Conservation (phyloP, 2,797 vertebrate species). For the Alfaro cultratus region DNA sequence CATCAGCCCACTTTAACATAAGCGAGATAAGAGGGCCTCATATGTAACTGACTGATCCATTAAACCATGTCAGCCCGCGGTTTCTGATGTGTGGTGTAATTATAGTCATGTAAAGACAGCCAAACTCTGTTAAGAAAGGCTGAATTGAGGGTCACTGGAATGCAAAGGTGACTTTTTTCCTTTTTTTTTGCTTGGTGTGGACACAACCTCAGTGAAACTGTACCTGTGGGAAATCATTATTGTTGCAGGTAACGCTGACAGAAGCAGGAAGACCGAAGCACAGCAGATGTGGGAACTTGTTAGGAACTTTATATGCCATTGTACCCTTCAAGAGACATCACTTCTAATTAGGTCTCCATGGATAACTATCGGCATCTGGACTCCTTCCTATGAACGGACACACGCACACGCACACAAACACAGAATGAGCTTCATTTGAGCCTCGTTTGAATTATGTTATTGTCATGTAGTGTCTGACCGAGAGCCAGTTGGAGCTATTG, state of each 20-base stretch:
- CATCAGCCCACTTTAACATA: conserved; percentile 55
- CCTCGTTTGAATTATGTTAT: conserved; percentile 27
- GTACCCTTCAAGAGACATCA: conserved; percentile 67
- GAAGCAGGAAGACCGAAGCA: conserved; percentile 33
- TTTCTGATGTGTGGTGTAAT: neutral
- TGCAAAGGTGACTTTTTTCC: conserved; percentile 11
- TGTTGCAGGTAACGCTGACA: conserved; percentile 49
- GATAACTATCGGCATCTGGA: conserved; percentile 63
- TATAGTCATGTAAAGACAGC: conserved; percentile 17
- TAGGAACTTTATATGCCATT: conserved; percentile 70
- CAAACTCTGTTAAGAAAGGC: conserved; percentile 12
- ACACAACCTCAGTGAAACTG: conserved; percentile 44
- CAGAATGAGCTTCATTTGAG: conserved; percentile 27
- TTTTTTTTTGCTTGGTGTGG: conserved; percentile 25
- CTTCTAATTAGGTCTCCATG: conserved; percentile 75
- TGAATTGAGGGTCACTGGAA: neutral
- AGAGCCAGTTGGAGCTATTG: conserved; percentile 57
- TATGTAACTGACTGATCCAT: conserved; percentile 57
- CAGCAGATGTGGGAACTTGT: conserved; percentile 66
- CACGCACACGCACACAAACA: conserved; percentile 1
- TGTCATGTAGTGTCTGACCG: conserved; percentile 20
- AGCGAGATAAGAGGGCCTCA: conserved; percentile 24
- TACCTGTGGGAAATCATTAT: conserved; percentile 64
- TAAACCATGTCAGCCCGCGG: conserved; percentile 16
- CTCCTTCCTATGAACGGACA: conserved; percentile 53